Base-by-base conservation (phyloP, 64 coral and sea anemone genomes). In the Montipora efflorescens region DNA sequence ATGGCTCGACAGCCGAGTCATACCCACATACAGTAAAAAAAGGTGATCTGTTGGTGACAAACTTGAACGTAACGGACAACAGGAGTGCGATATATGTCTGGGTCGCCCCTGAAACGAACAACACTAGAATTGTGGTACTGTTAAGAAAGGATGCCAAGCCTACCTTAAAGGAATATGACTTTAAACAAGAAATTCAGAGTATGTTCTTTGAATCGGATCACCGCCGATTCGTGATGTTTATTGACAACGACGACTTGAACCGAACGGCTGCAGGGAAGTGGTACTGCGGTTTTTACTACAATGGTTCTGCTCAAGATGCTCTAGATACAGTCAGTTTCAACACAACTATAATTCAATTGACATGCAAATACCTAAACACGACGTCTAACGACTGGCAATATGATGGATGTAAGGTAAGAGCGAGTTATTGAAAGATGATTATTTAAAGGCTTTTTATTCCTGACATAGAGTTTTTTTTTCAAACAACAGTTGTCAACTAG, bases 181-280 rank as follows among this genome's bases (percentile, higher is more conserved):
- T 96, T 61, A 1, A 1, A 2, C 36, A 48, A 18, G 14, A n/a
- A 16, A 55, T 96, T 50, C 95, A 87, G 0, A 91, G 93, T 7
- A 18, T 51, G 36, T 10, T 47, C 6, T 78, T 70, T 51, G 52
- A 74, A 18, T 22, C 20, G 28, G 74, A 95, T 16, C 12, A 64
- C 19, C 48, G 55, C 28, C 92, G 77, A 8, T 88, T 87, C 62
- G 71, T 90, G 25, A 66, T 90, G 90, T 83, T 98, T 18, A 19
- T 95, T n/a, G 92, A 91, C 3, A 98, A 95, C 43, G 94, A 93
- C 8, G 88, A 81, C 45, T 58, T 95, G 66, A 98, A 98, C 48
- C 85, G 76, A 13, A 98, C 96, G 13, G 87, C 96, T 11, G 94
- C 94, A 10, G 96, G 96, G 6, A 11, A 13, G 0, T 98, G 91